phyloP scores from a whole-genome alignment of 2,888 invertebrate genomes.

The Pristionchus mayeri region DNA sequence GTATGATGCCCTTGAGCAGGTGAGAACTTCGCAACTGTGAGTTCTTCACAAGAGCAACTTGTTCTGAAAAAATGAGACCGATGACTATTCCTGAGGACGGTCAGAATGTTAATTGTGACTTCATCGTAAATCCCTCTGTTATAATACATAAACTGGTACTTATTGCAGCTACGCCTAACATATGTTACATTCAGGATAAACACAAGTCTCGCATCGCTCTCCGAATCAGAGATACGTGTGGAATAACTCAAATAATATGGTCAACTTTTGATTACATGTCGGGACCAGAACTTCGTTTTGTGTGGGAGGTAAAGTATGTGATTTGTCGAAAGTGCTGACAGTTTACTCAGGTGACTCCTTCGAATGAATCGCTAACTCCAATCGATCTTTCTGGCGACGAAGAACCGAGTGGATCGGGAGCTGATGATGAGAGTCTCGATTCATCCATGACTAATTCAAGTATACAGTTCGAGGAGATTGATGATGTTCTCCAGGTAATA shows the following conservation, averaged over 20 bases:
- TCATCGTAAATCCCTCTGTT: too few species aligned
- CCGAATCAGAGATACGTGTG: conserved; percentile 59
- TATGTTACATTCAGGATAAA: conserved; percentile 51
- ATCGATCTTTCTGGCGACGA: conserved; percentile 45
- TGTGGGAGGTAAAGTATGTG: conserved; percentile 65
- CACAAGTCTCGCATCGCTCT: conserved; percentile 57
- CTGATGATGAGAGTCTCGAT: conserved; percentile 63
- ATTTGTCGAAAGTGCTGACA: neutral
- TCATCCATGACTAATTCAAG: conserved; percentile 62
- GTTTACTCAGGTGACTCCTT: conserved; percentile 43
- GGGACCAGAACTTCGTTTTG: conserved; percentile 71
- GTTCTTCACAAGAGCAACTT: too few species aligned
- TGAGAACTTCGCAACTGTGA: conserved; percentile 51
- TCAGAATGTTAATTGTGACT: too few species aligned
- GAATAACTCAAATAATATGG: conserved; percentile 72
- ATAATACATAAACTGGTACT: too few species aligned
- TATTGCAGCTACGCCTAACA: too few species aligned
- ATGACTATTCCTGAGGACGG: too few species aligned
- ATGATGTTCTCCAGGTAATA: conserved; percentile 65
- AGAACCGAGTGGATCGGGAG: conserved; percentile 48
- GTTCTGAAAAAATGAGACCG: too few species aligned
- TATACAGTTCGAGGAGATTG: conserved; percentile 70
- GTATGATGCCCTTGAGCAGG: conserved; percentile 66
- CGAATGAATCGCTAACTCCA: conserved; percentile 44
- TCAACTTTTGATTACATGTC: conserved; percentile 74